A percentile compares a stretch with the other conserved stretches of the same genome.
Conservation (phyloP, 2,113 vertebrate genomes). For the Rattus norvegicus region DNA sequence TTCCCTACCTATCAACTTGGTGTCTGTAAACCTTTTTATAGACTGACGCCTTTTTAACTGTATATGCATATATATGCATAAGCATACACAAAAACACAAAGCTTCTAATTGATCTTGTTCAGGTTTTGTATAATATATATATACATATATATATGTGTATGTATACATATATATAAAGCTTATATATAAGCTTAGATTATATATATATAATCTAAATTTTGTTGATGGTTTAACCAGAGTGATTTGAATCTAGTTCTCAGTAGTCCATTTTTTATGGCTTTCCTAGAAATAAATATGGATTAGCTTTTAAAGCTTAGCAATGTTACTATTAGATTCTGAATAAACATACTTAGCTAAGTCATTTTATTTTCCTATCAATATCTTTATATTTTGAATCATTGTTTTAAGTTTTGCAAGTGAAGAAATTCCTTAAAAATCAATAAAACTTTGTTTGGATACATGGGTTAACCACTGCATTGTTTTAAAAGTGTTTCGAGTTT, state of each 20-base stretch:
- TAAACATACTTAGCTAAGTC: neutral
- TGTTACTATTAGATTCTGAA: neutral
- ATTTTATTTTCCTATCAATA: neutral
- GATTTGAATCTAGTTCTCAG: constrained; percentile 2
- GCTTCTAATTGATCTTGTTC: neutral
- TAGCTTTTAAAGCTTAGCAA: neutral
- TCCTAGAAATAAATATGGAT: neutral
- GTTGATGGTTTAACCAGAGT: neutral
- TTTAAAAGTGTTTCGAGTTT: constrained; percentile 29
- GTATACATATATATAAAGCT: neutral
- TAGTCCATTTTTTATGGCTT: neutral
- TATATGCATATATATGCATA: too few species aligned
- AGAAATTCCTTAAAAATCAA: constrained; percentile 19
- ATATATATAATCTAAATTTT: neutral
- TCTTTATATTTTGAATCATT: neutral
- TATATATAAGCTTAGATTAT: too few species aligned
- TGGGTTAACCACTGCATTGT: neutral
- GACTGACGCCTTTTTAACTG: neutral
- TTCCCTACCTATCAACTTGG: neutral
- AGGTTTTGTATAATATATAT: neutral
- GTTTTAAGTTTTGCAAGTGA: constrained; percentile 37
- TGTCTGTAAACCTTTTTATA: neutral
- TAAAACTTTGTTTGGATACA: neutral
- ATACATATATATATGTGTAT: too few species aligned
- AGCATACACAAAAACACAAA: neutral